These are phyloP conservation scores for Drosophila kokeensis DNA, from an alignment of 2,888 invertebrate genomes.

Conservation along the genomic window DNA sequence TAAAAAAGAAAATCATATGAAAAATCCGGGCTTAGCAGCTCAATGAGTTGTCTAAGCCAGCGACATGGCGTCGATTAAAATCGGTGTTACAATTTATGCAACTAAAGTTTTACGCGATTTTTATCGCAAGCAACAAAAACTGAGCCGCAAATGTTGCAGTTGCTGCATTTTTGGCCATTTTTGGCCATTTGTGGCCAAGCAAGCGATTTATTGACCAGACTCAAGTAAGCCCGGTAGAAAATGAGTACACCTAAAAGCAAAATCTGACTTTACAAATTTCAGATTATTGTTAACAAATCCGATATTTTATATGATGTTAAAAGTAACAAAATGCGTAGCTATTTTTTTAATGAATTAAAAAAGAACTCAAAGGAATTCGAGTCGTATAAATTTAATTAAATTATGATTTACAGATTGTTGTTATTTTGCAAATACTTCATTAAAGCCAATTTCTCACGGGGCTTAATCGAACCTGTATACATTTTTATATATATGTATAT, in stretches of 20 bases:
- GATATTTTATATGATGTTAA: neutral
- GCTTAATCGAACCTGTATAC: conserved; percentile 12
- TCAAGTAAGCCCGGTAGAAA: conserved; percentile 45
- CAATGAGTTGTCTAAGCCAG: conserved; percentile 71
- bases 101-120: conserved; percentile 77
- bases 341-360: neutral
- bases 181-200: conserved; percentile 64
- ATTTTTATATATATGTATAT: neutral
- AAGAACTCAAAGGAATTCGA: neutral
- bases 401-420: neutral
- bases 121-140: conserved; percentile 53
- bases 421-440: neutral
- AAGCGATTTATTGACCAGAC: conserved; percentile 70
- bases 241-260: neutral
- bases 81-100: conserved; percentile 82
- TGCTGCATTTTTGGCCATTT: conserved; percentile 36
- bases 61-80: conserved; percentile 75
- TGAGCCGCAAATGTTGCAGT: conserved; percentile 45
- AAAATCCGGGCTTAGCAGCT: conserved; percentile 23
- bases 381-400: neutral
- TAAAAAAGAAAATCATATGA: conserved; percentile 7
- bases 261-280: neutral
- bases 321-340: neutral
- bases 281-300: neutral
- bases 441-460: conserved; percentile 42